Evolutionary conservation across 2,797 vertebrate species (phyloP), one percentile per base, ranked within the genome.

Genomic region (Tragopan temminckii): DNA sequence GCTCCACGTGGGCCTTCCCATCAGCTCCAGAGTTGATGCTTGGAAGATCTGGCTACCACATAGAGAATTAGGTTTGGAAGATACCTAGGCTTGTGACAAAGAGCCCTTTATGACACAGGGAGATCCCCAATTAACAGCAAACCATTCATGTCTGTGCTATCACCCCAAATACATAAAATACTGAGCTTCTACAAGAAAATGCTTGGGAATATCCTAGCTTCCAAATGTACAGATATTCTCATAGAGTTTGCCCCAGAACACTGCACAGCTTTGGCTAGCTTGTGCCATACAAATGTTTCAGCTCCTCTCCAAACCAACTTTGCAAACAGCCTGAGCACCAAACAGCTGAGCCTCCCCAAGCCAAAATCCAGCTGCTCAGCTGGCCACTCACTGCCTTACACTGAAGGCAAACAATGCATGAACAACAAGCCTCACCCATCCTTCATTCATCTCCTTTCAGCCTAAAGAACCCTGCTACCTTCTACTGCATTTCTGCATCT

Each of bases 221-320:
- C 24, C 43, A 20, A 38, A 66, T 13, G 31, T 11, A 46, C 7
- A 24, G 50, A 13, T 0, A 0, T 31, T 88, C 1, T 1, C 62
- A 85, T 0, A 1, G 62, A 78, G 14, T 18, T 82, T 29, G 72
- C 7, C 64, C 36, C 48, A 64, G 76, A 87, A 80, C 1, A 0
- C 64, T 63, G 20, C 70, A 57, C 3, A 5, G 24, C 48, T n/a
- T 64, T 24, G 38, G 43, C 33, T 85, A 62, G 13, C 38, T 80
- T 58, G 27, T 62, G 19, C 31, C 31, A 81, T 18, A 40, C 0
- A 0, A 17, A 35, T 27, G 8, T n/a, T 72, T 50, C 72, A 9
- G 6, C 36, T 25, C 35, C 29, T 19, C 46, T 76, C 78, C 78
- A 79, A 79, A 81, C 2, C 50, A 90, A 4, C 7, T 19, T 31